phyloP scores from a whole-genome alignment of 2,888 invertebrate species.

The Nomada ruficornis region DNA sequence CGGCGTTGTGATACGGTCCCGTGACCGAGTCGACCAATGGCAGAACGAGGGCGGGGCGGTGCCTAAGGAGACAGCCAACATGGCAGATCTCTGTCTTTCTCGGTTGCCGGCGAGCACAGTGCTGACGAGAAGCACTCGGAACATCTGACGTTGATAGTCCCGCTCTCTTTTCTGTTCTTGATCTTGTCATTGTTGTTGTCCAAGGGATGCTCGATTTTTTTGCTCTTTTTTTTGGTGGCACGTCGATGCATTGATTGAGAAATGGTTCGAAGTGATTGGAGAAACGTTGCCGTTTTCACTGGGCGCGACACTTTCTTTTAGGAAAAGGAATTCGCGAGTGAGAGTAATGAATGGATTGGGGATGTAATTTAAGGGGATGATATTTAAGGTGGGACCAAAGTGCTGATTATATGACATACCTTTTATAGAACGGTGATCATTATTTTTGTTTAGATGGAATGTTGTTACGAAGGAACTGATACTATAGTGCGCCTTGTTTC shows the following conservation, averaged over 20 bases:
- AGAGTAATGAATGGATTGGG: conserved; percentile 4
- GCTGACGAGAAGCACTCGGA: conserved; percentile 61
- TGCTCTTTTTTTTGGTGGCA: conserved; percentile 4
- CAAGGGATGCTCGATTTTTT: conserved; percentile 1
- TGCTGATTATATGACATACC: neutral
- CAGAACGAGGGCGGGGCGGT: conserved; percentile 79
- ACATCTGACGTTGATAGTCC: conserved; percentile 61
- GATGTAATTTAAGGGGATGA: neutral
- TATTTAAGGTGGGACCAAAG: neutral
- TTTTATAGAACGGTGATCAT: neutral
- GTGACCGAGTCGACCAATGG: conserved; percentile 76
- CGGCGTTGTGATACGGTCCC: conserved; percentile 25
- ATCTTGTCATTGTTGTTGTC: conserved; percentile 9
- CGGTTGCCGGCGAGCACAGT: conserved; percentile 61
- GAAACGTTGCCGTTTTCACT: neutral
- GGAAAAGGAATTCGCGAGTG: conserved; percentile 21
- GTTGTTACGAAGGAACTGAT: neutral
- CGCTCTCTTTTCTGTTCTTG: conserved; percentile 54
- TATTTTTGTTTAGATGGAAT: neutral
- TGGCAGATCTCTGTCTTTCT: conserved; percentile 78
- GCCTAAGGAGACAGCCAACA: conserved; percentile 80
- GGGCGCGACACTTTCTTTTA: neutral
- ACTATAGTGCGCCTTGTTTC: too few relatives aligned
- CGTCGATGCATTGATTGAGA: neutral
- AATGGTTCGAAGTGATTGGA: conserved; percentile 9